Conservation (phyloP, 2,797 vertebrate genomes). For the Hybognathus amarus region DNA sequence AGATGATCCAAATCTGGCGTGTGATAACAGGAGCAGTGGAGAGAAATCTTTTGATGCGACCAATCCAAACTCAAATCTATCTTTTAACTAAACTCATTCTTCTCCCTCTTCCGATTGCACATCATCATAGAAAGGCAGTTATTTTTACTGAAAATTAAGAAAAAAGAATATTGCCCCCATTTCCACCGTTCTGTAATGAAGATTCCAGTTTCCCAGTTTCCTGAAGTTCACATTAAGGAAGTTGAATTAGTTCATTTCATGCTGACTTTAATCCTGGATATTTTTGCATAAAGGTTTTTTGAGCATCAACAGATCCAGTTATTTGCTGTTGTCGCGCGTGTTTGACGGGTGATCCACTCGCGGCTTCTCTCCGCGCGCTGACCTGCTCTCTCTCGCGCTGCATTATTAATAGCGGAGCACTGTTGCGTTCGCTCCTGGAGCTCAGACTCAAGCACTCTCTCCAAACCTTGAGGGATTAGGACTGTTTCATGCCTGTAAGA, state of each 20-base stretch:
- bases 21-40: too few species aligned
- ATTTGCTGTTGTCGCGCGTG: background rate
- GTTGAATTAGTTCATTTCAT: conserved; percentile 9
- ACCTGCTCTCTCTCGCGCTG: conserved; percentile 38
- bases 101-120: background rate
- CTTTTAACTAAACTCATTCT: too few species aligned
- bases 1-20: too few species aligned
- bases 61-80: too few species aligned
- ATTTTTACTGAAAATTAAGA: background rate
- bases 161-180: too few species aligned
- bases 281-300: background rate
- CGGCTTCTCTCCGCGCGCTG: background rate
- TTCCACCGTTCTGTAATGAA: background rate
- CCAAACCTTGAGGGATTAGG: conserved; percentile 65
- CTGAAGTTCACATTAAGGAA: background rate
- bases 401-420: conserved; percentile 70
- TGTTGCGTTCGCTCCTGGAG: conserved; percentile 54
- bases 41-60: too few species aligned
- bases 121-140: background rate
- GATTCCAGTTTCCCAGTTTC: background rate
- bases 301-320: conserved; percentile 5
- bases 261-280: conserved; percentile 15
- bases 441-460: conserved; percentile 63
- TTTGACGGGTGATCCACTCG: conserved; percentile 5
- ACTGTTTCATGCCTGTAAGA: conserved; percentile 71